These are phyloP conservation scores for Calephelis perditalis DNA, from an alignment of 2,888 invertebrate species.

Conservation along the genomic window DNA sequence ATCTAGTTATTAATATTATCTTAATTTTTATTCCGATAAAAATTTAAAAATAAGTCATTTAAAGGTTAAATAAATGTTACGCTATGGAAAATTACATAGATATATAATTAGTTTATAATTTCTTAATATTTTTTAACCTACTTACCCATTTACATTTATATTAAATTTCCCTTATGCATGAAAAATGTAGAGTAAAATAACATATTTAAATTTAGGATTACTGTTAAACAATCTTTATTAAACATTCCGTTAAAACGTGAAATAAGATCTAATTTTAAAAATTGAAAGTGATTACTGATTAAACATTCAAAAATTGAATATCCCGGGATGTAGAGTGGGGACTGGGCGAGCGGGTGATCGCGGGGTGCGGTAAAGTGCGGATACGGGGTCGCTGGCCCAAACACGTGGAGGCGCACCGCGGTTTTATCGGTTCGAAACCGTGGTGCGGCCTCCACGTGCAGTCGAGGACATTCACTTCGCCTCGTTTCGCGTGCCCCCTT, in stretches of 20 bases:
- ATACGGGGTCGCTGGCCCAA: slow-evolving; percentile 60
- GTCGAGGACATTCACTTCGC: slow-evolving; percentile 67
- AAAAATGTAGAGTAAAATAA: background rate
- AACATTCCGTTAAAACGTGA: background rate
- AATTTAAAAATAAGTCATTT: background rate
- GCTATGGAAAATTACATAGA: no score
- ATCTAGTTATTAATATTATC: slow-evolving; percentile 17
- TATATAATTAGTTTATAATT: no score
- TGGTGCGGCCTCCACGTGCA: slow-evolving; percentile 73
- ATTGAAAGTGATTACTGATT: slow-evolving; percentile 23
- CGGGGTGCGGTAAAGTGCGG: slow-evolving; percentile 43
- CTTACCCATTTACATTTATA: no score
- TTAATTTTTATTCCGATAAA: slow-evolving; percentile 7
- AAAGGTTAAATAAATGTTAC: slow-evolving; percentile 3
- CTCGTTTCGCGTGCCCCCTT: slow-evolving; percentile 45
- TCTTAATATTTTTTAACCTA: no score
- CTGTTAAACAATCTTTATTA: background rate
- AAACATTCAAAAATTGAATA: slow-evolving; percentile 12
- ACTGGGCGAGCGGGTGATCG: slow-evolving; percentile 44
- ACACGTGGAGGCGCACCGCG: slow-evolving; percentile 76
- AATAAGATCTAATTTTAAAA: slow-evolving; percentile 2
- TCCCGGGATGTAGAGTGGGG: slow-evolving; percentile 35
- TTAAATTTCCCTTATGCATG: background rate
- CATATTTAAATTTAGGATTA: background rate
- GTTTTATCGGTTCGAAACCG: slow-evolving; percentile 55